A percentile compares a stretch with the other conserved stretches of the same genome.
phyloP scores from a whole-genome alignment of 35 echinoderm and acorn worm genomes.

The Hemicentrotus pulcherrimus region DNA sequence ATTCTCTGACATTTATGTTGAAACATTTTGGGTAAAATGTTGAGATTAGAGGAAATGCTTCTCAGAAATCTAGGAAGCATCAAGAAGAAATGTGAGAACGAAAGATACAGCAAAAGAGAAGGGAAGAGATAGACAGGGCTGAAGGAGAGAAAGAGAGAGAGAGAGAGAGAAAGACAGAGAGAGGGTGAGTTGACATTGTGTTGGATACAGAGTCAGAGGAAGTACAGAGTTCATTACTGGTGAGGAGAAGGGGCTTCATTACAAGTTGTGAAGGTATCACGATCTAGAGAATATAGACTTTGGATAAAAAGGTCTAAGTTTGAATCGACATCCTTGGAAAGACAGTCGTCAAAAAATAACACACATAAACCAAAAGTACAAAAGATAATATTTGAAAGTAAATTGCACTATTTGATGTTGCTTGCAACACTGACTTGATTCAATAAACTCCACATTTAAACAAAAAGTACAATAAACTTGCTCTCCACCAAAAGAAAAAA shows the following conservation, averaged over 20 bases:
- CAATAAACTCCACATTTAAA: too few species aligned
- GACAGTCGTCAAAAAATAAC: too few species aligned
- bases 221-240: not conserved
- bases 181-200: not conserved
- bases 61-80: conserved; percentile 1
- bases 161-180: too few species aligned
- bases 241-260: not conserved
- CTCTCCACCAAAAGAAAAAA: too few species aligned
- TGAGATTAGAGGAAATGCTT: not conserved
- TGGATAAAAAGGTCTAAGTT: too few species aligned
- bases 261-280: not conserved
- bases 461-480: too few species aligned
- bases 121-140: not conserved
- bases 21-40: not conserved
- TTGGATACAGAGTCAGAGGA: not conserved
- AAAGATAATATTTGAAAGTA: too few species aligned
- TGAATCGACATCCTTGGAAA: too few species aligned
- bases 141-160: not conserved
- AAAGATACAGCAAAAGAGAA: not conserved
- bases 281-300: too few species aligned
- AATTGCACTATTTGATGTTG: too few species aligned
- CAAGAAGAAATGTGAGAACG: not conserved
- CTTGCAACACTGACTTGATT: too few species aligned
- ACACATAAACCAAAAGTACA: too few species aligned
- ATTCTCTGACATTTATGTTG: not conserved